Base-by-base conservation (phyloP, 2,113 vertebrate species). In the Chelonoidis abingdonii region DNA sequence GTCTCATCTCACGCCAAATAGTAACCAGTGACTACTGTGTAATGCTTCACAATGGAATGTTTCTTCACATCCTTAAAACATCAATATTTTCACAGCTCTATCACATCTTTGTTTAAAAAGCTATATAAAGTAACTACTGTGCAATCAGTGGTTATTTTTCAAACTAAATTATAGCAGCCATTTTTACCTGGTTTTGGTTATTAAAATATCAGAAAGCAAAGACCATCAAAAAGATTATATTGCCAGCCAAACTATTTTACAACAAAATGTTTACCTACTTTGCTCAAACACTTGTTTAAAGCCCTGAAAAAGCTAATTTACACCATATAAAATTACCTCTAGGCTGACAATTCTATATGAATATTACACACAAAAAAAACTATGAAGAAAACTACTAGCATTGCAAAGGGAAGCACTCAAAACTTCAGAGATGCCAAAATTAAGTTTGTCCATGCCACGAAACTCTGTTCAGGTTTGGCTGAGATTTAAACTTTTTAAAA, bases 1-100 rank as follows among this genome's bases (percentile, higher is more conserved):
- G 54, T 25, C 47, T 84, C 78, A 44, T 27, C 83, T 72, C 93
- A 78, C 24, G 35, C 83, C 69, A 92, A 92, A 22, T 82, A 41
- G 83, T 78, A 94, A 3, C 9, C 90, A 52, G 50, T 79, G 10
- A 10, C 54, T 78, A 9, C n/a, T 87, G 27, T 76, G 2, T 50
- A 80, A 72, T 25, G 17, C 24, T 29, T 86, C 12, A 27, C 31
- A 69, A 8, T 27, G 47, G 50, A 83, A 87, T 13, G 24, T 80
- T 95, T 96, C 21, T 31, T 59, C 53, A 85, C 24, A 52, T 9
- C 8, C 25, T 52, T 1, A 82, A 94, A 82, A 50, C 2, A 1
- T 81, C 69, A 47, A 50, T 50, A 56, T 87, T 44, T 52, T 86
- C 75, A 2, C 81, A 50, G 87, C 5, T 49, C 10, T 41, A 8